A percentile compares a stretch with the other conserved stretches of the same genome.
Conservation (phyloP, 92 coral and sea anemone species). For the Heliopora coerulea region DNA sequence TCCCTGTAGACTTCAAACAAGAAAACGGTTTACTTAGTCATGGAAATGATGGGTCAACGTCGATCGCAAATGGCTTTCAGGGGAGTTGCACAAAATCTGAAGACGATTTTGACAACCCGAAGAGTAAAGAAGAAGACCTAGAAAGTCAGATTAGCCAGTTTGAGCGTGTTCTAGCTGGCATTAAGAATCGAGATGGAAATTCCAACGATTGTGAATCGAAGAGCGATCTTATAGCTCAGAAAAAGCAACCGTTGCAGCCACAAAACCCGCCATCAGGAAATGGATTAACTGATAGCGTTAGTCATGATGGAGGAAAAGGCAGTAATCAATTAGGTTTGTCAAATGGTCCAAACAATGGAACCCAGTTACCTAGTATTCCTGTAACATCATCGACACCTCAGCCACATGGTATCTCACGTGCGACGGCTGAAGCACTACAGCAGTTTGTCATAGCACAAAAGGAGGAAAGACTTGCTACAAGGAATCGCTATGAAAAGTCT, state of each 20-base stretch:
- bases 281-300: slow-evolving; percentile 29
- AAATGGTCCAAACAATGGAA: slow-evolving; percentile 13
- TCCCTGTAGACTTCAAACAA: slow-evolving; percentile 33
- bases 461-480: slow-evolving; percentile 21
- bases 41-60: slow-evolving; percentile 3
- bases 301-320: slow-evolving; percentile 4
- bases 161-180: slow-evolving; percentile 37
- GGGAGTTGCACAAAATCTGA: slow-evolving; percentile 12
- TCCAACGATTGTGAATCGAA: slow-evolving; percentile 21
- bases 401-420: slow-evolving; percentile 26
- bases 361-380: slow-evolving; percentile 29
- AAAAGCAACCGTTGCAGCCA: background rate
- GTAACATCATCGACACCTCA: background rate
- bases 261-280: slow-evolving; percentile 22
- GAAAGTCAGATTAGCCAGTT: slow-evolving; percentile 33
- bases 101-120: slow-evolving; percentile 1
- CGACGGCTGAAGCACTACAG: slow-evolving; percentile 23
- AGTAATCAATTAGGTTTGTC: slow-evolving; percentile 38
- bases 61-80: slow-evolving; percentile 12
- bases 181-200: slow-evolving; percentile 33
- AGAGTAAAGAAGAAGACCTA: slow-evolving; percentile 15
- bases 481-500: slow-evolving; percentile 13
- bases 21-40: slow-evolving; percentile 37
- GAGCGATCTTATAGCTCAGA: background rate
- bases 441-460: slow-evolving; percentile 22